Base-by-base conservation (phyloP, 1,140 invertebrate genomes). In the Drosophila quadrilineata region DNA sequence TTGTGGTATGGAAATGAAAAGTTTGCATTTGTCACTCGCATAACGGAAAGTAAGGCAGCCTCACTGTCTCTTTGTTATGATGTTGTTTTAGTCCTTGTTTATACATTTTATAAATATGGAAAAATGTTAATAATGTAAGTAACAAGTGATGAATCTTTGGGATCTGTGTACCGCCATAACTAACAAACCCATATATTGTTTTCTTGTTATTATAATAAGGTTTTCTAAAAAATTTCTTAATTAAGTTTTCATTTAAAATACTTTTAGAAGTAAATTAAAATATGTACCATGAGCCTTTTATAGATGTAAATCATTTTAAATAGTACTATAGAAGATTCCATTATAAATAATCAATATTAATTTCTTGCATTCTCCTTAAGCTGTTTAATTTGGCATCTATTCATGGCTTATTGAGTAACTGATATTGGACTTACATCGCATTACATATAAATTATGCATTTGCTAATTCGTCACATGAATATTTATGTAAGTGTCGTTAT, bases 71-170 rank as follows among this genome's bases (percentile, higher is more conserved):
- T 46, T 31, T 22, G 46, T 53, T 45, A 40, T 36, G 36, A 8
- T 45, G 53, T 45, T 19, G 53, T 26, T 58, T 22, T 38, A 46
- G 56, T 22, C 48, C 36, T 72, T 72, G 69, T 69, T 72, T 72
- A 72, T 72, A 66, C 59, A 72, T 72, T 72, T 72, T 49, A 72
- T 72, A 59, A 72, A 72, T 65, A 70, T 58, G n/a, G n/a, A 69
- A 65, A 72, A 70, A 59, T 72, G 70, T 46, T 46, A 45, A 58
- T 68, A 71, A 63, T 71, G n/a, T n/a, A n/a, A n/a, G n/a, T n/a
- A n/a, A n/a, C 52, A 45, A 57, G 33, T 68, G 65, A 69, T 58
- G 52, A 68, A 46, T 58, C 59, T 62, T 57, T 62, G 56, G 64
- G 36, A 57, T 57, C 46, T 31, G 63, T 63, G 45, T 33, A 16